Conservation (phyloP, 2,113 vertebrate genomes). For the Ceyx cyanopectus region DNA sequence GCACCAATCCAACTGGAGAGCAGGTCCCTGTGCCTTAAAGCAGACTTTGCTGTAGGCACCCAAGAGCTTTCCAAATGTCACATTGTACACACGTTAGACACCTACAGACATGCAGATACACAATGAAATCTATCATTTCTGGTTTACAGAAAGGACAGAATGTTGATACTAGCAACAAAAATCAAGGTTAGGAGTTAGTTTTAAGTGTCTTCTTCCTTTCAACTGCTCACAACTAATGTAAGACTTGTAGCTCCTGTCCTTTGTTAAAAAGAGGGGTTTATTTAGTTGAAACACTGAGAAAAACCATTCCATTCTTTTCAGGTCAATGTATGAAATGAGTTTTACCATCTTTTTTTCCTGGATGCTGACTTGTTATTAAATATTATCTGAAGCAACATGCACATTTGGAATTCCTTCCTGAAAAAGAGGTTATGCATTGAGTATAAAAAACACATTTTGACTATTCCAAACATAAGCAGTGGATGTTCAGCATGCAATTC, state of each 20-base stretch:
- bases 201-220: neutral
- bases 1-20: neutral
- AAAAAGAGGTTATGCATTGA: neutral
- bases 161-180: neutral
- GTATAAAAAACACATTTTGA: neutral
- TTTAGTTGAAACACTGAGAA: neutral
- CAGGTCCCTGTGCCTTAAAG: neutral
- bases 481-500: neutral
- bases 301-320: neutral
- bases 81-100: neutral
- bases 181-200: neutral
- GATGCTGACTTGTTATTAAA: neutral
- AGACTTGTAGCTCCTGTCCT: neutral
- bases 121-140: neutral
- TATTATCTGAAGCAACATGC: neutral
- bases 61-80: neutral
- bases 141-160: neutral
- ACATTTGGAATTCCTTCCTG: neutral
- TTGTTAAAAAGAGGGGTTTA: neutral
- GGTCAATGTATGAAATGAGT: neutral
- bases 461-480: neutral
- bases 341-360: neutral
- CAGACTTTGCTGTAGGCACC: neutral
- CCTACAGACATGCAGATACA: neutral
- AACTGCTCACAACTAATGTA: neutral